phyloP scores from a whole-genome alignment of 2,888 invertebrate genomes.

The Chironomus riparius region DNA sequence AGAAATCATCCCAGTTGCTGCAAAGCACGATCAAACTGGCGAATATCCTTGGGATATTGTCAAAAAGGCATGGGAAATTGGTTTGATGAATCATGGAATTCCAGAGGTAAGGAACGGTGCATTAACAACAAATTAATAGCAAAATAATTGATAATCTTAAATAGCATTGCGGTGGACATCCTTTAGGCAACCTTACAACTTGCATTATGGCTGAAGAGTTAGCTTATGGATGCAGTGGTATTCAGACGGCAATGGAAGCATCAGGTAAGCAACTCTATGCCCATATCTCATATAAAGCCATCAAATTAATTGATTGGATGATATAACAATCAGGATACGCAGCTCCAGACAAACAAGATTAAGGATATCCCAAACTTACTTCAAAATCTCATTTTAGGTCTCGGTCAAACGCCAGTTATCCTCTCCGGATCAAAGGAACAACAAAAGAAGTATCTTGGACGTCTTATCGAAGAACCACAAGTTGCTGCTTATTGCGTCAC shows the following conservation, averaged over 20 bases:
- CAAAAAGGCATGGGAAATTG: slow-evolving; percentile 85
- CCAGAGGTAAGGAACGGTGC: slow-evolving; percentile 49
- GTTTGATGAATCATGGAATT: slow-evolving; percentile 79
- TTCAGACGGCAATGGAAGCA: slow-evolving; percentile 82
- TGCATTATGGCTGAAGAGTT: slow-evolving; percentile 82
- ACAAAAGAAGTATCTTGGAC: slow-evolving; percentile 88
- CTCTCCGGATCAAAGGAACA: slow-evolving; percentile 65
- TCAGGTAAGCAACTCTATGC: slow-evolving; percentile 45
- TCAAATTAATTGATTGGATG: too few species aligned
- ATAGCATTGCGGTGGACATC: slow-evolving; percentile 55
- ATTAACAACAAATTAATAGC: slow-evolving; percentile 39
- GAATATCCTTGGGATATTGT: slow-evolving; percentile 91
- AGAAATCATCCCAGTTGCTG: slow-evolving; percentile 85
- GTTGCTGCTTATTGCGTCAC: slow-evolving; percentile 93
- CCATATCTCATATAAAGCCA: too few species aligned
- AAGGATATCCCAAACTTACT: too few species aligned
- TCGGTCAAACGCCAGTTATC: slow-evolving; percentile 51
- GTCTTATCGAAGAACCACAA: slow-evolving; percentile 80
- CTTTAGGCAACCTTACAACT: slow-evolving; percentile 62
- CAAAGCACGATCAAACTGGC: slow-evolving; percentile 79
- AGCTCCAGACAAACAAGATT: too few species aligned
- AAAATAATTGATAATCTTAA: too few species aligned
- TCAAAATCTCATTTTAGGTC: too few species aligned
- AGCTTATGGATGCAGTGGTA: slow-evolving; percentile 87
- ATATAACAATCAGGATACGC: too few species aligned